Conservation (phyloP, 2,113 vertebrate species). For the Parotia lawesii region DNA sequence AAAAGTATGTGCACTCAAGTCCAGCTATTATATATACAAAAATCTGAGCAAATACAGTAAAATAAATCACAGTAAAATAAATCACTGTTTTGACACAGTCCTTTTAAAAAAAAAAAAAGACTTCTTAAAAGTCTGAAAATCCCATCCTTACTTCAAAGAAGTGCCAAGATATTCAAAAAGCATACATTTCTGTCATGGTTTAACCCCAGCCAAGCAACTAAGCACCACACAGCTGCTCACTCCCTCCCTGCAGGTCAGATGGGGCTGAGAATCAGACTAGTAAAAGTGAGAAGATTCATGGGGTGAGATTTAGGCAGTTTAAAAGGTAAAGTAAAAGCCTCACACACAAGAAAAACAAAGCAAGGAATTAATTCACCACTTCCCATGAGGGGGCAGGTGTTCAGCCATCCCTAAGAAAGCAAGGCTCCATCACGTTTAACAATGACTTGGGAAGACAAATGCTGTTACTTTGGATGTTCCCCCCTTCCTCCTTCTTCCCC, state of each 20-base stretch:
- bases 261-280: background rate
- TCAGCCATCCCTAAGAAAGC: background rate
- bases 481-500: background rate
- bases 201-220: background rate
- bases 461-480: background rate
- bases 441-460: background rate
- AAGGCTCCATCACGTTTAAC: background rate
- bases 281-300: background rate
- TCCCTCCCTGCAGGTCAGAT: fast-evolving
- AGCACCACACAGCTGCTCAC: background rate
- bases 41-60: background rate
- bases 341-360: background rate
- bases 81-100: background rate
- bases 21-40: background rate
- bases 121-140: background rate
- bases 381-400: background rate
- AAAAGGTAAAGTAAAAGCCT: background rate
- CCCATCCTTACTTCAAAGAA: background rate
- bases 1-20: background rate
- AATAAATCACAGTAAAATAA: background rate
- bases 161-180: background rate
- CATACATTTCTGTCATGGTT: fast-evolving
- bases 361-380: background rate
- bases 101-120: background rate
- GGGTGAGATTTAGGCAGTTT: background rate